Evolutionary conservation across 2,888 invertebrate species (phyloP), one percentile per base, ranked within the genome.

Genomic region (Caenorhabditis plicata): DNA sequence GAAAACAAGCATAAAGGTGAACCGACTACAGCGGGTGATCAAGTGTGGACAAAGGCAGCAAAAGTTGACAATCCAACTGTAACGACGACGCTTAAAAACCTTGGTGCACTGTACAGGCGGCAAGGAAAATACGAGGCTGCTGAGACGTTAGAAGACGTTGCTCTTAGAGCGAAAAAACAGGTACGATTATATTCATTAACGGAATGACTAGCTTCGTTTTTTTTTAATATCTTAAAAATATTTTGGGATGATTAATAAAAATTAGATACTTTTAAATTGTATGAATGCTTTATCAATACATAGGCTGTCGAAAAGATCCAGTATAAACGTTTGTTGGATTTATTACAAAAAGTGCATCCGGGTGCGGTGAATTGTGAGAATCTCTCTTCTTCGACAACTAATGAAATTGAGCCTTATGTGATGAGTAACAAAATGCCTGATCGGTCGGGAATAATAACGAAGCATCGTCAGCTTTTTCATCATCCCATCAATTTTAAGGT

Each of bases 121-220:
- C 96, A 98, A 85, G 95, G 96, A 75, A 98, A 96, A 85, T 96
- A 93, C 84, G 95, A 96, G 83, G 98, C 98, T 7, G 98, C 98
- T 0, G 96, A 98, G 83, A 95, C 94, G 0, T 86, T 98, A 25
- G 98, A 99, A 82, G 96, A 98, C 85, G 96, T 95, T 85, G 95
- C 95, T 32, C 86, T 94, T 73, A 27, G 42, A 27, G 42, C 42
- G 1, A 42, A 42, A 20, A 42, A 42, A 42, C 42, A 42, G 42
- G 42, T 42, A 13, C 11, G 25, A 3, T 17, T 2, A 7, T 27
- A 9, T 9, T 9, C 13, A 9, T 7, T 27, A 7, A 9, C 13
- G 29, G 7, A 27, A 27, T 13, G 7, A 9, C 13, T 27, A 9
- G 29, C 13, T 27, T 13, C 13, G 13, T 7, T 27, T 27, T 13